Evolutionary conservation across 2,113 vertebrate species (phyloP).

Genomic region (Rhinoderma darwinii): DNA sequence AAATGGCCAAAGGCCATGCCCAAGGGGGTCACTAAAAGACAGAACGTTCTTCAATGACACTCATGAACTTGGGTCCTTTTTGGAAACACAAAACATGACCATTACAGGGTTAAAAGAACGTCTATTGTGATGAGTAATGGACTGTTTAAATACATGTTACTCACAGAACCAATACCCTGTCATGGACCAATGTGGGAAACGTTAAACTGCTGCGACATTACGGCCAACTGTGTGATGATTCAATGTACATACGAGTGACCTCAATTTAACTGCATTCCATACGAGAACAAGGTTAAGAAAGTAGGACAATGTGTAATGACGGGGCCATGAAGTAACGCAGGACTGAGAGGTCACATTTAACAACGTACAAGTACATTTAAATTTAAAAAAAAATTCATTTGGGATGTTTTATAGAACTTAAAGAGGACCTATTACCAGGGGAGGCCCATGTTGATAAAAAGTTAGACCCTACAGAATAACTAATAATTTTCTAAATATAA

Average conservation of each 20-base stretch:
- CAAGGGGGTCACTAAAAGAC: slow-evolving; percentile 70
- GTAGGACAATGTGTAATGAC: not conserved
- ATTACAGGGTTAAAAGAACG: slow-evolving; percentile 1
- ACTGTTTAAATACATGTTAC: slow-evolving; percentile 9
- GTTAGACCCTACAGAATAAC: too few relatives aligned
- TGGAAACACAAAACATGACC: not conserved
- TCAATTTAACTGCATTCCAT: not conserved
- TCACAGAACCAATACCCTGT: not conserved
- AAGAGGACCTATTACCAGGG: too few relatives aligned
- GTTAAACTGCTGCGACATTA: slow-evolving; percentile 2
- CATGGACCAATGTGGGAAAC: not conserved
- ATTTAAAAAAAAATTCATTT: too few relatives aligned
- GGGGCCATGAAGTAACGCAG: not conserved
- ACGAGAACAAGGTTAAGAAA: slow-evolving; percentile 8
- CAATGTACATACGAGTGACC: not conserved
- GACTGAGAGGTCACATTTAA: not conserved
- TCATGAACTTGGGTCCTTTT: not conserved
- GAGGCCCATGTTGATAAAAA: too few relatives aligned
- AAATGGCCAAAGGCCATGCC: slow-evolving; percentile 77
- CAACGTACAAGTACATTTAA: too few relatives aligned
- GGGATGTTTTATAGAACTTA: too few relatives aligned
- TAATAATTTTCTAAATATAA: too few relatives aligned
- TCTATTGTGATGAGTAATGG: not conserved
- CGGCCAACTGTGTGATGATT: not conserved
- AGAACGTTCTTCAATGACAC: slow-evolving; percentile 65